phyloP scores from a whole-genome alignment of 2,113 vertebrate genomes.

The Sardina pilchardus region DNA sequence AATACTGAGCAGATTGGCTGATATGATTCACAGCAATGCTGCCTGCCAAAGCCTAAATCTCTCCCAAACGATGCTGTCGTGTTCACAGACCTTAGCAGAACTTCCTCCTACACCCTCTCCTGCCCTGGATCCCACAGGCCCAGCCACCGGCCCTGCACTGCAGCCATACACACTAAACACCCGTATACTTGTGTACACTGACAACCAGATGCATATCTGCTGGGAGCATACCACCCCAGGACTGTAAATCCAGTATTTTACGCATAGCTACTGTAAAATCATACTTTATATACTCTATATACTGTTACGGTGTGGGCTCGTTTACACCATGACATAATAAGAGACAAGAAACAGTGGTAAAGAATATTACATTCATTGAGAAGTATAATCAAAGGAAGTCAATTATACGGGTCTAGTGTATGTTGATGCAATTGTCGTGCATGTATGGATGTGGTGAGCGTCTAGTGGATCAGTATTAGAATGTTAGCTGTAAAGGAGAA shows the following conservation, averaged over 20 bases:
- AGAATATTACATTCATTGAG: too few relatives aligned
- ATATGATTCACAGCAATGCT: conserved; percentile 3
- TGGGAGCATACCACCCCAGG: not conserved
- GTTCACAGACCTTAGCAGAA: not conserved
- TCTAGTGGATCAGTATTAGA: too few relatives aligned
- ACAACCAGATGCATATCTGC: not conserved
- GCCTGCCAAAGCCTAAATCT: conserved; percentile 7
- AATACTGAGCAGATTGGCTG: not conserved
- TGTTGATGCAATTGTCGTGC: too few relatives aligned
- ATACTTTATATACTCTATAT: too few relatives aligned
- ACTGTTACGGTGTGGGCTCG: too few relatives aligned
- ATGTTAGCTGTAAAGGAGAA: too few relatives aligned
- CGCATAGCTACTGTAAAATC: too few relatives aligned
- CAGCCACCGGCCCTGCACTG: not conserved
- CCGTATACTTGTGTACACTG: not conserved
- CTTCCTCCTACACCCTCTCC: not conserved
- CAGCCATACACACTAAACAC: not conserved
- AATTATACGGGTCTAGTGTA: too few relatives aligned
- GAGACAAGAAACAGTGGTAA: too few relatives aligned
- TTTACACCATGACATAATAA: too few relatives aligned
- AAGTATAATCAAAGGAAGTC: too few relatives aligned
- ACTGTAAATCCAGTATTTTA: not conserved
- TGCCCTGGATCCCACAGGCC: not conserved
- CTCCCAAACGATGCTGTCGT: not conserved
- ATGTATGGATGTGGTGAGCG: too few relatives aligned